Conservation (phyloP, 2,113 vertebrate species). For the Amazona guildingii region DNA sequence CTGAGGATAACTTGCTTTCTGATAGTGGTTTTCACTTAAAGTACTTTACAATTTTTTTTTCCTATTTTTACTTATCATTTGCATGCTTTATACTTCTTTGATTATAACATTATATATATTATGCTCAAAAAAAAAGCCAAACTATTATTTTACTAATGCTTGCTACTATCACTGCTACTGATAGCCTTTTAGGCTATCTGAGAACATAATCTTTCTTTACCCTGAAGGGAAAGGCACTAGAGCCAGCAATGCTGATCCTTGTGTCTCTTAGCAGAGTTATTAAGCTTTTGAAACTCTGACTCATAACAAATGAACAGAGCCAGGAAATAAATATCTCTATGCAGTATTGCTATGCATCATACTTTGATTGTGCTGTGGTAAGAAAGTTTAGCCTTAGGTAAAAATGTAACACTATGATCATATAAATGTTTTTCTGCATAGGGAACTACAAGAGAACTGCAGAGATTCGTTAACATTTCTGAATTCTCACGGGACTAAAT, state of each 20-base stretch:
- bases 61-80: background rate
- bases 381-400: background rate
- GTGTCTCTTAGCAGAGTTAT: background rate
- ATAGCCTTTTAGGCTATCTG: background rate
- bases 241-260: background rate
- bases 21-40: background rate
- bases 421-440: background rate
- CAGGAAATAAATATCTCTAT: background rate
- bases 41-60: background rate
- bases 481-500: background rate
- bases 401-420: background rate
- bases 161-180: background rate
- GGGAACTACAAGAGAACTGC: background rate
- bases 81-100: background rate
- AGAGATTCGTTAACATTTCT: background rate
- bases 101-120: background rate
- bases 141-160: background rate
- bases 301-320: background rate
- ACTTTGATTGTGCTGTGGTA: background rate
- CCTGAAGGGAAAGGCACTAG: background rate
- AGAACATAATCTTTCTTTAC: background rate
- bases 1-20: background rate
- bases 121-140: background rate
- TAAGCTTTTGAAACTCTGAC: conserved; percentile 6
- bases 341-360: background rate